Conservation (phyloP, 92 coral and sea anemone genomes). For the Plumapathes pennacea region DNA sequence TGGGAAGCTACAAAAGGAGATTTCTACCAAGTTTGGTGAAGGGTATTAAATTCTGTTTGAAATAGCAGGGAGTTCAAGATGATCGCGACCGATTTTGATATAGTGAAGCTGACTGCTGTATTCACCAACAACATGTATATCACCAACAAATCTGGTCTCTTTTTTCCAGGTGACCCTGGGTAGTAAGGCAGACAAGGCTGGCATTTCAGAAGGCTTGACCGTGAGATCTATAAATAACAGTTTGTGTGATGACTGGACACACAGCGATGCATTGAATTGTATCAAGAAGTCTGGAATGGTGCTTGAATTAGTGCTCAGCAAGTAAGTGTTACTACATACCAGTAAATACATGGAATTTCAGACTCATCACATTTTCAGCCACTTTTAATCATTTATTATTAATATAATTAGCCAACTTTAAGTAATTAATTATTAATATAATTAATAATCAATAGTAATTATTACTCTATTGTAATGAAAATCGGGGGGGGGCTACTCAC, state of each 20-base stretch:
- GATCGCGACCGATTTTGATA: too few relatives aligned
- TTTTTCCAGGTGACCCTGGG: slow-evolving; percentile 70
- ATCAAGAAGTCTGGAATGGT: slow-evolving; percentile 74
- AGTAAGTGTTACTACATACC: slow-evolving; percentile 74
- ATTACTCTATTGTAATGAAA: neutral
- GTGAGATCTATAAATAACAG: slow-evolving; percentile 66
- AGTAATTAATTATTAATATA: neutral
- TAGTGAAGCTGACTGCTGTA: too few relatives aligned
- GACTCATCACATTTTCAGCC: too few relatives aligned
- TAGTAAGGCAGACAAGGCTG: slow-evolving; percentile 86
- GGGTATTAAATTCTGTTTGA: too few relatives aligned
- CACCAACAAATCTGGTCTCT: too few relatives aligned
- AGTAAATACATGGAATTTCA: too few relatives aligned
- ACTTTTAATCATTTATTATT: too few relatives aligned
- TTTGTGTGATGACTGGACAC: slow-evolving; percentile 78
- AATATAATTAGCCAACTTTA: neutral
- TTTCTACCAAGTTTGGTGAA: too few relatives aligned
- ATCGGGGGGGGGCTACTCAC: too few relatives aligned
- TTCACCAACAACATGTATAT: too few relatives aligned
- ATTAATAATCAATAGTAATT: neutral
- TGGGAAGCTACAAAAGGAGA: too few relatives aligned
- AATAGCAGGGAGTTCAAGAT: too few relatives aligned
- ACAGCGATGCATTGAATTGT: slow-evolving; percentile 83
- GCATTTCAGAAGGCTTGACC: slow-evolving; percentile 66
- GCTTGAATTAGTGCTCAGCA: slow-evolving; percentile 62